Conservation (phyloP, 2,888 invertebrate species). For the Disparrhopalites patrizii region DNA sequence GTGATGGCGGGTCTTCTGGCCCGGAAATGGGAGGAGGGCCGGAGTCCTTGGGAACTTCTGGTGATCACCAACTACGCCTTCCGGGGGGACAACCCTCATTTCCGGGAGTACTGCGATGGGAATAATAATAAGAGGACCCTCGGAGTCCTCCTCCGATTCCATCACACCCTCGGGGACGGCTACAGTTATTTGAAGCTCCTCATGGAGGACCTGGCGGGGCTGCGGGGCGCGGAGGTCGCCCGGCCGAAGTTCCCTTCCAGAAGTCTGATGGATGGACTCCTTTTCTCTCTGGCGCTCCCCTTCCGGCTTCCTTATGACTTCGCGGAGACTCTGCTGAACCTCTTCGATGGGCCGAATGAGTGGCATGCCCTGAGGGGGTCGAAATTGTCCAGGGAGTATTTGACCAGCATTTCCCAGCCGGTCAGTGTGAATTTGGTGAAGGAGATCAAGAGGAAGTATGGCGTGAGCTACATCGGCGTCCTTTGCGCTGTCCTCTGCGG, state of each 20-base stretch:
- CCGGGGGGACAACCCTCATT: too few species aligned
- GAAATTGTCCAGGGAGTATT: background rate
- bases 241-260: too few species aligned
- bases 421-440: background rate
- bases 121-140: background rate
- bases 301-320: background rate
- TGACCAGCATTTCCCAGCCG: background rate
- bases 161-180: background rate
- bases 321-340: background rate
- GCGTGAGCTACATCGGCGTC: background rate
- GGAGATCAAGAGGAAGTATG: background rate
- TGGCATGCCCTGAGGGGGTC: background rate
- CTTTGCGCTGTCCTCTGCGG: background rate
- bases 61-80: background rate
- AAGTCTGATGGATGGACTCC: too few species aligned
- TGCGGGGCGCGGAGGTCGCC: too few species aligned
- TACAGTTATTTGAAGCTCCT: background rate
- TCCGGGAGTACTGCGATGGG: too few species aligned
- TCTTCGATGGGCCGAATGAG: background rate
- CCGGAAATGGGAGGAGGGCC: background rate
- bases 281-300: background rate
- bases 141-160: background rate
- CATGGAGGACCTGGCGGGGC: too few species aligned
- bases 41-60: conserved; percentile 18
- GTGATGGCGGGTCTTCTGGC: background rate